Percentiles rank a stretch among this genome's conserved stretches.
Conservation (phyloP, 30 jellyfish, hydroid and myxozoan genomes). For the Pseudorhiza aurosa region DNA sequence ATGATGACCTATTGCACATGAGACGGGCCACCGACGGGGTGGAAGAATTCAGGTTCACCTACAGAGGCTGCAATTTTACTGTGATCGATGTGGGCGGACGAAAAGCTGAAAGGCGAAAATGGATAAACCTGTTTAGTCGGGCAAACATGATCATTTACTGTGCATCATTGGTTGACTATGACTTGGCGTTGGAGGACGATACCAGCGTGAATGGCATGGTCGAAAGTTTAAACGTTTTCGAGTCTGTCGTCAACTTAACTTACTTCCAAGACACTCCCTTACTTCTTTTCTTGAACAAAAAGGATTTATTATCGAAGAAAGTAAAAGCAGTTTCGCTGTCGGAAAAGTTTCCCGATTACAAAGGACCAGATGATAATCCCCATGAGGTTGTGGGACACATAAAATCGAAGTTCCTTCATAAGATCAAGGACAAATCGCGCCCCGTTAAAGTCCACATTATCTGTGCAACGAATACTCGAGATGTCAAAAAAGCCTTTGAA, state of each 20-base stretch:
- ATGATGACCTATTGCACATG: conserved; percentile 50
- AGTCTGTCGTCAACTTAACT: conserved; percentile 51
- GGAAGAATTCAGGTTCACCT: conserved; percentile 50
- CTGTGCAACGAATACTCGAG: conserved; percentile 54
- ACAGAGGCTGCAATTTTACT: conserved; percentile 30
- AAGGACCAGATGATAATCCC: conserved; percentile 44
- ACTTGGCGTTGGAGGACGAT: conserved; percentile 39
- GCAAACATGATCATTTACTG: conserved; percentile 54
- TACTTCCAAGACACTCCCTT: conserved; percentile 60
- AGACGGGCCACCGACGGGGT: conserved; percentile 33
- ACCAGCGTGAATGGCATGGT: conserved; percentile 47
- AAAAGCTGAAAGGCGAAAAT: conserved; percentile 49
- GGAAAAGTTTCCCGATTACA: conserved; percentile 35
- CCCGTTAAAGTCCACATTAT: conserved; percentile 44
- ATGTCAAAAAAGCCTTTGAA: conserved; percentile 56
- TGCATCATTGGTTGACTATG: conserved; percentile 50
- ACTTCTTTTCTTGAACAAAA: conserved; percentile 44
- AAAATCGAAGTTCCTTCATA: conserved; percentile 27
- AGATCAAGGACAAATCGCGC: conserved; percentile 49
- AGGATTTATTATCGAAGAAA: conserved; percentile 42
- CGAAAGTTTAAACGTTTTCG: conserved; percentile 46
- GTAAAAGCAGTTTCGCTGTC: conserved; percentile 38
- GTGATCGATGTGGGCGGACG: conserved; percentile 41
- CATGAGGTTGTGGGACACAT: conserved; percentile 36
- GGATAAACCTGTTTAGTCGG: conserved; percentile 55